Evolutionary conservation across 2,113 vertebrate species (phyloP).

Genomic region (Hippoglossus stenolepis): DNA sequence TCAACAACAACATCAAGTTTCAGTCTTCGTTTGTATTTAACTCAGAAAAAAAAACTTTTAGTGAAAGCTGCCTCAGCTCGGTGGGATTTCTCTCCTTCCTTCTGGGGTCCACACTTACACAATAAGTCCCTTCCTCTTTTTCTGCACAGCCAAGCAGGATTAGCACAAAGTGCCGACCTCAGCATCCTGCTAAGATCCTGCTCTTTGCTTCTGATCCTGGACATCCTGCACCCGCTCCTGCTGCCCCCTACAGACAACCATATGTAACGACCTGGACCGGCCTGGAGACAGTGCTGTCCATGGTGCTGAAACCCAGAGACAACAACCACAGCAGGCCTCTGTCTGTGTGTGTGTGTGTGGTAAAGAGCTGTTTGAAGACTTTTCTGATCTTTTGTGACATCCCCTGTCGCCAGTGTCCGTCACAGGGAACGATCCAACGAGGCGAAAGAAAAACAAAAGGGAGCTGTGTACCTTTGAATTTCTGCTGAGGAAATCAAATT

Average conservation of each 20-base stretch:
- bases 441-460: constrained; percentile 11
- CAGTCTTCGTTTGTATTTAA: neutral
- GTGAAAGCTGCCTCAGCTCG: constrained; percentile 37
- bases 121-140: constrained; percentile 45
- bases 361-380: neutral
- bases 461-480: constrained; percentile 8
- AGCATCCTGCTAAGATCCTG: constrained; percentile 59
- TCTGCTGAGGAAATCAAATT: constrained; percentile 25
- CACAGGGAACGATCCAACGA: neutral
- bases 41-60: neutral
- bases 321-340: neutral
- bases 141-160: constrained; percentile 66
- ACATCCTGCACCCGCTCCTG: constrained; percentile 2
- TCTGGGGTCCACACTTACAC: constrained; percentile 16
- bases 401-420: neutral
- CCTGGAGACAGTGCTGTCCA: constrained; percentile 60
- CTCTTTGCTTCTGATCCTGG: constrained; percentile 40
- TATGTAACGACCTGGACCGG: neutral
- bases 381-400: neutral
- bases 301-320: constrained; percentile 66
- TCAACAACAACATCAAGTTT: neutral
- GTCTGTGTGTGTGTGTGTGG: neutral
- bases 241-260: constrained; percentile 54
- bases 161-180: constrained; percentile 55
- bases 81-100: constrained; percentile 24